Conservation (phyloP, 1,140 invertebrate species). For the Drosophila teissieri region DNA sequence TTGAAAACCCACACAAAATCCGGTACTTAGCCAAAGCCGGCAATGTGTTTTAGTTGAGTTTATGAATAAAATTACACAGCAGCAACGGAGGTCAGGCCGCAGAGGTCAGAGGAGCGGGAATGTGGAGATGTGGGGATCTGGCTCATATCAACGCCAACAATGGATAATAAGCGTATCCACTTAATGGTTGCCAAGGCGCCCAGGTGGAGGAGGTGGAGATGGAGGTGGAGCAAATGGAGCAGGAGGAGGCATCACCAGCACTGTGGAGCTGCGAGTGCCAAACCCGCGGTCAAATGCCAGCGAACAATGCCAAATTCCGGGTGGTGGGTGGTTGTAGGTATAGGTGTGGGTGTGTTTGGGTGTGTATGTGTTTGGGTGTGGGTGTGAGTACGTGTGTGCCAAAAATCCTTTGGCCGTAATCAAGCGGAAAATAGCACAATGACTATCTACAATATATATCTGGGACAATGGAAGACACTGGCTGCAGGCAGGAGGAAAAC, state of each 20-base stretch:
- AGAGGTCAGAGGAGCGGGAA: neutral
- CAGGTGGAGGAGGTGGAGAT: slow-evolving; percentile 32
- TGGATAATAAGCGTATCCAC: slow-evolving; percentile 83
- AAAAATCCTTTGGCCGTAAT: slow-evolving; percentile 79
- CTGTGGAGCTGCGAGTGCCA: slow-evolving; percentile 61
- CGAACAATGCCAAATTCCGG: slow-evolving; percentile 52
- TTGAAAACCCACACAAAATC: slow-evolving; percentile 6
- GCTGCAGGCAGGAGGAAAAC: slow-evolving; percentile 40
- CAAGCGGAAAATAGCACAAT: slow-evolving; percentile 83
- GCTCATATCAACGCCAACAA: slow-evolving; percentile 74
- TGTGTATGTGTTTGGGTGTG: neutral
- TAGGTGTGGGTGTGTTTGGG: neutral
- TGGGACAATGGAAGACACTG: slow-evolving; percentile 65
- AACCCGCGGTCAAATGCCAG: slow-evolving; percentile 73
- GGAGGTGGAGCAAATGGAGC: slow-evolving; percentile 36
- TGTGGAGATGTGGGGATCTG: neutral
- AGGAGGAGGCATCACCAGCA: slow-evolving; percentile 31
- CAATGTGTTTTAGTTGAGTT: slow-evolving; percentile 69
- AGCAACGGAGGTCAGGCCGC: slow-evolving; percentile 19
- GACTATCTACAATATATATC: slow-evolving; percentile 82
- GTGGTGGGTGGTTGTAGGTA: neutral
- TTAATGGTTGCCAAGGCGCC: slow-evolving; percentile 76
- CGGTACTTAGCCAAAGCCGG: slow-evolving; percentile 29
- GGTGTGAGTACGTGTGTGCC: slow-evolving; percentile 50
- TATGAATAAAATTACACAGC: slow-evolving; percentile 78